Percentiles rank a stretch among this genome's conserved stretches.
These are phyloP conservation scores for Alviniconcha strummeri DNA, from an alignment of 2,888 invertebrate species.

Conservation along the genomic window DNA sequence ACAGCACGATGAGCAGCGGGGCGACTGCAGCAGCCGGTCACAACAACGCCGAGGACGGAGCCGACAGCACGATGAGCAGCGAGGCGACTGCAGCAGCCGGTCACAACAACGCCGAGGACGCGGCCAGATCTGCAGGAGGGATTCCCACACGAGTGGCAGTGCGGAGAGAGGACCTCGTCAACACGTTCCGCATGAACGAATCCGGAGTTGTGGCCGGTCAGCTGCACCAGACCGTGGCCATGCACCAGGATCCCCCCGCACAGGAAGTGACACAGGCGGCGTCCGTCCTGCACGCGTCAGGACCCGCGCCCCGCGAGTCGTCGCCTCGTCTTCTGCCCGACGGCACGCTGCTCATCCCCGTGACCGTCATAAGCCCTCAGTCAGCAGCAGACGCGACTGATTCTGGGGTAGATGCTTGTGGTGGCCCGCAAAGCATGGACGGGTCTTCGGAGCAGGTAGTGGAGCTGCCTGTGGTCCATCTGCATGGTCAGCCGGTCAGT, in stretches of 20 bases:
- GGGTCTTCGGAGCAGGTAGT: neutral
- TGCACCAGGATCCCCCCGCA: slow-evolving; percentile 8
- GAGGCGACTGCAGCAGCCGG: neutral
- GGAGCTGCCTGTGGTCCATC: neutral
- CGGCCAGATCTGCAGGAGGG: neutral
- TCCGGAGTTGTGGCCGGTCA: slow-evolving; percentile 9
- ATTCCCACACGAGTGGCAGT: slow-evolving; percentile 6
- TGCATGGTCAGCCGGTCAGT: neutral
- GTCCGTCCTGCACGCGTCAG: too few relatives aligned
- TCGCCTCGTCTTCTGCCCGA: neutral
- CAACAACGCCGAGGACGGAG: slow-evolving; percentile 12
- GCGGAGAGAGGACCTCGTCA: slow-evolving; percentile 21
- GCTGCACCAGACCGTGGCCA: slow-evolving; percentile 23
- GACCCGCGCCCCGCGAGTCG: neutral
- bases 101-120: neutral
- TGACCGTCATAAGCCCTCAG: neutral
- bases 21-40: neutral
- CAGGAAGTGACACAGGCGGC: neutral
- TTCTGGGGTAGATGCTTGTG: neutral
- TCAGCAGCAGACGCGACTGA: neutral
- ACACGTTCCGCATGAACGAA: neutral
- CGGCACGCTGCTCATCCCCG: neutral
- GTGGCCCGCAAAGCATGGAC: neutral
- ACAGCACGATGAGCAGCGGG: neutral
- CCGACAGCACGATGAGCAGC: neutral